A percentile compares a stretch with the other conserved stretches of the same genome.
Evolutionary conservation across 2,888 invertebrate genomes (phyloP).

Genomic region (Sinhomidia bicolor): DNA sequence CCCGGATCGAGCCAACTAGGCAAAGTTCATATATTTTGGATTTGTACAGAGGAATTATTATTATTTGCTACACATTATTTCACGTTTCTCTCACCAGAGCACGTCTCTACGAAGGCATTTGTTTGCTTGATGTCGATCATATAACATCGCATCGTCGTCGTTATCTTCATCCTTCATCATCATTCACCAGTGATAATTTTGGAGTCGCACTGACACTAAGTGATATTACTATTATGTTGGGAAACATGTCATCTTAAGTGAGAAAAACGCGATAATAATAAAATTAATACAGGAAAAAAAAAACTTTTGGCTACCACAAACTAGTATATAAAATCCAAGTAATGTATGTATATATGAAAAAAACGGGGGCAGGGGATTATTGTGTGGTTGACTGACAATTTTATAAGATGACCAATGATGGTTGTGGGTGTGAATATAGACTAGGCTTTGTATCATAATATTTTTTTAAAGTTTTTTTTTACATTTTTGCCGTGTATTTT

Average conservation of each 20-base stretch:
- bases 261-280: constrained; percentile 14
- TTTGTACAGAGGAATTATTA: not conserved
- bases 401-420: constrained; percentile 10
- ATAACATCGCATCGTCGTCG: not conserved
- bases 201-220: constrained; percentile 4
- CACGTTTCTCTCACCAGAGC: too few species aligned
- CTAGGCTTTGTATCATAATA: not conserved
- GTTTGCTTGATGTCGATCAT: too few species aligned
- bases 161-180: not conserved
- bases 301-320: not conserved
- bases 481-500: too few species aligned
- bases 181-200: not conserved
- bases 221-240: not conserved
- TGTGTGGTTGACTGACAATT: not conserved
- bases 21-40: too few species aligned
- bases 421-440: not conserved
- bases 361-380: not conserved
- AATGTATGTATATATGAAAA: too few species aligned
- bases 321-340: too few species aligned
- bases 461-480: too few species aligned
- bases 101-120: too few species aligned
- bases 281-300: not conserved
- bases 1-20: too few species aligned
- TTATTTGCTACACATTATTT: not conserved
- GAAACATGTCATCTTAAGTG: constrained; percentile 42